Percentiles rank a stretch among this genome's conserved stretches.
Conservation (phyloP, 1,140 invertebrate genomes). For the Maconellicoccus hirsutus region DNA sequence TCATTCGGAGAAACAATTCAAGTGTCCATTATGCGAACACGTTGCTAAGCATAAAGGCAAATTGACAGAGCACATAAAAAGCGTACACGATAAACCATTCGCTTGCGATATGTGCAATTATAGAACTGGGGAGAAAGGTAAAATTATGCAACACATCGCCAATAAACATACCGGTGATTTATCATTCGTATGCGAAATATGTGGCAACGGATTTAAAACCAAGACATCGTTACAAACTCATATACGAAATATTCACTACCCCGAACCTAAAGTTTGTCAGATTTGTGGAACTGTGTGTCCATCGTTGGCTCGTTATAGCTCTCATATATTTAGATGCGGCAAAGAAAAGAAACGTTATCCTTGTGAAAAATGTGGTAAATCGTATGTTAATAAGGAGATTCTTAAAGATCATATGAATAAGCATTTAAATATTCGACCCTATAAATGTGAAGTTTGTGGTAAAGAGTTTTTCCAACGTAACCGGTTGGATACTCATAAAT, state of each 20-base stretch:
- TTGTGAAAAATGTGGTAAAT: conserved; percentile 25
- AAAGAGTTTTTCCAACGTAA: conserved; percentile 22
- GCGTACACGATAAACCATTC: conserved; percentile 39
- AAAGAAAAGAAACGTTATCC: conserved; percentile 18
- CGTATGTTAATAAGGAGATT: background rate
- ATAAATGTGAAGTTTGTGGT: conserved; percentile 24
- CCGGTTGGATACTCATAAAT: conserved; percentile 19
- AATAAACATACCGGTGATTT: conserved; percentile 47
- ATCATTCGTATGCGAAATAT: conserved; percentile 47
- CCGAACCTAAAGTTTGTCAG: conserved; percentile 52
- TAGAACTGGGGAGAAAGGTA: conserved; percentile 40
- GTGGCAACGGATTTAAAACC: conserved; percentile 44
- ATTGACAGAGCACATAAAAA: conserved; percentile 25
- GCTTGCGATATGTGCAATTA: conserved; percentile 41
- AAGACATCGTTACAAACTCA: conserved; percentile 44
- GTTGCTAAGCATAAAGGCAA: conserved; percentile 32
- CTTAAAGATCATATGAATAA: conserved; percentile 23
- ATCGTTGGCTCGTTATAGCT: conserved; percentile 47
- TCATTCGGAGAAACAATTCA: conserved; percentile 39
- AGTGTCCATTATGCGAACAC: conserved; percentile 40
- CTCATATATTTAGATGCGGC: conserved; percentile 38
- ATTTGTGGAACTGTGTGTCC: conserved; percentile 45
- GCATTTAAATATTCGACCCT: conserved; percentile 16
- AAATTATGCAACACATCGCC: conserved; percentile 39
- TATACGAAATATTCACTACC: conserved; percentile 43